Evolutionary conservation across 1,140 invertebrate species (phyloP), one percentile per base, ranked within the genome.

Genomic region (Solenopsis fugax): DNA sequence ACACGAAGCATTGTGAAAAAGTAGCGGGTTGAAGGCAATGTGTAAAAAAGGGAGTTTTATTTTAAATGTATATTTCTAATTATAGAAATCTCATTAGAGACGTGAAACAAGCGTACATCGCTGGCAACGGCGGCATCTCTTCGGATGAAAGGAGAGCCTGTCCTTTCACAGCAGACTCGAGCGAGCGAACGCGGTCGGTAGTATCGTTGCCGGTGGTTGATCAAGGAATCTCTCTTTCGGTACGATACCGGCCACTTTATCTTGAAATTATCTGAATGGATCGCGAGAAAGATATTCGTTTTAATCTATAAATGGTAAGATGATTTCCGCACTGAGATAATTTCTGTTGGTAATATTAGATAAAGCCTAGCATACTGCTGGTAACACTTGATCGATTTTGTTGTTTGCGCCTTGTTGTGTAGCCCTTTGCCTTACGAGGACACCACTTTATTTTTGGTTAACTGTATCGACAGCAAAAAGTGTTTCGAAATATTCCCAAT

Each of bases 1-100:
- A 73, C 58, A 13, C 48, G 81, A 45, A 91, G 76, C 90, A 93
- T 93, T 50, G 84, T 85, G 18, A 21, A 58, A 58, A 60, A 58
- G 18, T 58, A 6, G 24, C 7, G 9, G 4, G 1, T 72, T 24
- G n/a, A 41, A 24, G 5, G 13, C n/a, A 29, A 18, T 58, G 64
- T 10, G 64, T 10, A 48, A 18, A 60, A 48, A 73, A 4, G 4
- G 45, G 24, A 21, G 18, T 4, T 58, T 73, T 37, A 2, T n/a
- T 48, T 13, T 52, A 73, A 75, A 84, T 18, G 29, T 50, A 60
- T 58, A 56, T 69, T 69, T 56, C 29, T 84, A 84, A 60, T 84
- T 60, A 62, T 16, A 60, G 24, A 72, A 52, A 60, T 37, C 21
- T 82, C 67, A 48, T 60, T 50, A 41, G 7, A 41, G 13, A 13